Evolutionary conservation across 2,888 invertebrate species (phyloP).

Genomic region (Microplitis manilae): DNA sequence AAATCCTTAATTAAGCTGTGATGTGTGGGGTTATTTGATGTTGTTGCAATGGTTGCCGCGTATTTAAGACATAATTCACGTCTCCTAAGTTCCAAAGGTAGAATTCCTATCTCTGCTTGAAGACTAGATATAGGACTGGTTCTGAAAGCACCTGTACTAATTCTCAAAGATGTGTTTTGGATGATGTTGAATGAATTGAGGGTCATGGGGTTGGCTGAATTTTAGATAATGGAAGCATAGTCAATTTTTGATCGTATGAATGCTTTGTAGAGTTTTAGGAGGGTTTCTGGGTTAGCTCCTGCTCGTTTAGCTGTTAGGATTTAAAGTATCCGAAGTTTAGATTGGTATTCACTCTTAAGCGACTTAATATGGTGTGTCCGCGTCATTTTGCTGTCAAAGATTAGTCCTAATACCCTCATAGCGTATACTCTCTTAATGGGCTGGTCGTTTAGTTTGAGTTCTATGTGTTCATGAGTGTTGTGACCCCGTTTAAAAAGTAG

Average conservation of each 20-base stretch:
- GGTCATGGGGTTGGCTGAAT: background rate
- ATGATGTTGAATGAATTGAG: constrained; percentile 12
- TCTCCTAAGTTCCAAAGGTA: background rate
- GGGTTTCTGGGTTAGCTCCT: background rate
- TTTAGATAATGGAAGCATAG: constrained; percentile 16
- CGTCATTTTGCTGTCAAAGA: background rate
- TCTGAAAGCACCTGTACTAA: constrained; percentile 17
- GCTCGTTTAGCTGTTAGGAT: background rate
- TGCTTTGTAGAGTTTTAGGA: background rate
- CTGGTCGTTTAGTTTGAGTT: background rate
- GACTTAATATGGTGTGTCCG: background rate
- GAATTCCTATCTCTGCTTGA: constrained; percentile 3
- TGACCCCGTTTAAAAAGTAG: background rate
- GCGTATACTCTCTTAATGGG: background rate
- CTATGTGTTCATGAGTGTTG: background rate
- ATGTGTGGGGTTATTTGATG: background rate
- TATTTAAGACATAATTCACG: background rate
- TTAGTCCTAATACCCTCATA: background rate
- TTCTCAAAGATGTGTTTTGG: constrained; percentile 12
- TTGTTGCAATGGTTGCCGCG: background rate
- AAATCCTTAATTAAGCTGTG: too few relatives aligned
- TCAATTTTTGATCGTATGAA: constrained; percentile 10
- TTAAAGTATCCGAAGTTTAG: background rate
- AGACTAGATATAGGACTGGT: constrained; percentile 26
- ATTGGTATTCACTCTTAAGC: background rate